Percentiles rank a stretch among this genome's conserved stretches.
Conservation (phyloP, 2,888 invertebrate species). For the Drosophila histrio region DNA sequence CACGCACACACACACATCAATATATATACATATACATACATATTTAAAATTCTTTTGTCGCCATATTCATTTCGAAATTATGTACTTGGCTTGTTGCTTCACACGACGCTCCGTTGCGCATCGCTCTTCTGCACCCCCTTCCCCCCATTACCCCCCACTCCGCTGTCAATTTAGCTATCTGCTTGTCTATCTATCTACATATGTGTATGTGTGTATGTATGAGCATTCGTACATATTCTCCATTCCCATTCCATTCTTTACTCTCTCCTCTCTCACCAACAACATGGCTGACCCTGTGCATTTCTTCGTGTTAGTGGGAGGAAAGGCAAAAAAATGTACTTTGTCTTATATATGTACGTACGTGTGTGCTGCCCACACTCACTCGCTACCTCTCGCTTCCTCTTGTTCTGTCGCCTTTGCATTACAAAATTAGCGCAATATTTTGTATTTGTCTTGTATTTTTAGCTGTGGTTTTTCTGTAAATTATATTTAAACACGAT, state of each 20-base stretch:
- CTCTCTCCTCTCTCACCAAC: background rate
- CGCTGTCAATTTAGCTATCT: slow-evolving; percentile 66
- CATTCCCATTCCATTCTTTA: slow-evolving; percentile 15
- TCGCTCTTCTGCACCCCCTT: slow-evolving; percentile 14
- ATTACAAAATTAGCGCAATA: slow-evolving; percentile 60
- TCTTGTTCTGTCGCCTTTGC: slow-evolving; percentile 1
- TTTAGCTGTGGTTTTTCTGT: slow-evolving; percentile 67
- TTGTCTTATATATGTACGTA: slow-evolving; percentile 6
- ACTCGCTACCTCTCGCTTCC: background rate
- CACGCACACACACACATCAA: slow-evolving; percentile 21
- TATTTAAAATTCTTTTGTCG: slow-evolving; percentile 75
- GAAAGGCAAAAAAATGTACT: slow-evolving; percentile 3
- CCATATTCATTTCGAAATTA: slow-evolving; percentile 73
- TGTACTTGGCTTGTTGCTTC: slow-evolving; percentile 76
- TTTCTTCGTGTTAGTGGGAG: slow-evolving; percentile 33
- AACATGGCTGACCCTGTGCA: slow-evolving; percentile 52
- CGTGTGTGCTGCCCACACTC: background rate
- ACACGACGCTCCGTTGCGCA: slow-evolving; percentile 66
- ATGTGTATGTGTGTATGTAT: background rate
- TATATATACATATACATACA: slow-evolving; percentile 36
- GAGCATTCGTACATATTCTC: slow-evolving; percentile 17
- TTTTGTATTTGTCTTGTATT: slow-evolving; percentile 55
- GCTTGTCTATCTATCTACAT: slow-evolving; percentile 43
- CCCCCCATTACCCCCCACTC: slow-evolving; percentile 1
- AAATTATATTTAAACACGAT: slow-evolving; percentile 71